These are phyloP conservation scores for Acridotheres tristis DNA, from an alignment of 2,797 vertebrate species.

Conservation along the genomic window DNA sequence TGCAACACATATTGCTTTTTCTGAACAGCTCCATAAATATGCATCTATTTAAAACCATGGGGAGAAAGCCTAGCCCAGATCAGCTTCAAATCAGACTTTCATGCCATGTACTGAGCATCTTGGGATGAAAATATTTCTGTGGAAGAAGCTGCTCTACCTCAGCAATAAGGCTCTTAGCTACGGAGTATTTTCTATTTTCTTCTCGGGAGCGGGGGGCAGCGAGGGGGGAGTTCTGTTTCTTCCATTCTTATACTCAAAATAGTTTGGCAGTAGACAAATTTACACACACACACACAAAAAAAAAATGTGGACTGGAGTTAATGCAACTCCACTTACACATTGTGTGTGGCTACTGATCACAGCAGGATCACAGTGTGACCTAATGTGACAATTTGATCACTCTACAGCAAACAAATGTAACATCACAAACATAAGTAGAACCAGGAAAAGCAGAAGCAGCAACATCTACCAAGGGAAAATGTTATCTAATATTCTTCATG, in stretches of 20 bases:
- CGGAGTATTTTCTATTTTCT: not conserved
- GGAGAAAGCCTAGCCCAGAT: not conserved
- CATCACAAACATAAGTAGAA: not conserved
- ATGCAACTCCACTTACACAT: not conserved
- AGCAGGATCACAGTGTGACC: not conserved
- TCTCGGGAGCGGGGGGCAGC: not conserved
- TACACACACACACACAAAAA: not conserved
- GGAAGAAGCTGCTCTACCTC: not conserved
- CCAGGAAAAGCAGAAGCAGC: not conserved
- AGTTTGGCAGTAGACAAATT: not conserved
- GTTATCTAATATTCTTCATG: not conserved
- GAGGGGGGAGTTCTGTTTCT: not conserved
- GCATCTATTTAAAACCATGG: constrained; percentile 1
- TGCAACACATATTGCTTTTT: not conserved
- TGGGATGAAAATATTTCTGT: not conserved
- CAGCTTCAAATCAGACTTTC: constrained; percentile 3
- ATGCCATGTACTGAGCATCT: not conserved
- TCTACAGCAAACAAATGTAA: not conserved
- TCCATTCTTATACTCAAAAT: not conserved
- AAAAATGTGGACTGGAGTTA: not conserved
- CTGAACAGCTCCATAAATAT: constrained; percentile 35
- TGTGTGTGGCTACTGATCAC: not conserved
- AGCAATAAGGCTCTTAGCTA: not conserved
- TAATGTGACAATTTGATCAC: not conserved
- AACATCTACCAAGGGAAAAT: not conserved